Base-by-base conservation (phyloP, 2,888 invertebrate species). In the Epirrita christyi region DNA sequence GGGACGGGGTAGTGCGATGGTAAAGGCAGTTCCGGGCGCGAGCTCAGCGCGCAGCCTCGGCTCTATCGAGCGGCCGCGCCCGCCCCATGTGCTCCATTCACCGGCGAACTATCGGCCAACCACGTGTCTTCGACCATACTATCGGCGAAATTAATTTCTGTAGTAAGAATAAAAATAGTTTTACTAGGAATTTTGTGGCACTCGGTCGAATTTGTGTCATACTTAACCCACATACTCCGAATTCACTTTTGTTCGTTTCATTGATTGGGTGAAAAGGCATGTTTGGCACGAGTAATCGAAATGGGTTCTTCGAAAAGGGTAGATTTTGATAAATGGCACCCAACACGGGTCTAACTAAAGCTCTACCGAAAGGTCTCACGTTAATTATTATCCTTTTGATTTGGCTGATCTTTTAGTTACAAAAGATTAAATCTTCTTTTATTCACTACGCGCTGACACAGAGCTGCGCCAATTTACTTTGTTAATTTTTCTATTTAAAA, bases 41-140 rank as follows among this genome's bases (percentile, higher is more conserved):
- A 70, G 74, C 81, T 76, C 80, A 78, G 70, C 74, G 86, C 86
- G 86, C 86, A 86, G 86, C 85, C 86, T 86, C 86, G 83, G 79
- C 73, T 63, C 64, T 86, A 86, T 86, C 80, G 86, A 86, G 76
- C 86, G 85, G 73, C 83, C 85, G 81, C 85, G 78, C 83, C 86
- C 84, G 79, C 66, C 55, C 80, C 81, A 84, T 82, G 83, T 83
- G 84, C 68, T 81, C 61, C 85, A 86, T 85, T 86, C 86, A 84
- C 76, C 75, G 78, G 75, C 67, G 67, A 72, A 68, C 64, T 61
- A 59, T 54, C 59, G 66, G 62, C 56, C 67, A 46, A 55, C 72
- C 80, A 80, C 78, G 79, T 81, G 80, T 70, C 68, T 62, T 61
- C 60, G 56, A 65, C 67, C 66, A 71, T 71, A 75, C 70, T 75